Evolutionary conservation across 2,797 vertebrate species (phyloP).

Genomic region (Pseudochirops cupreus): DNA sequence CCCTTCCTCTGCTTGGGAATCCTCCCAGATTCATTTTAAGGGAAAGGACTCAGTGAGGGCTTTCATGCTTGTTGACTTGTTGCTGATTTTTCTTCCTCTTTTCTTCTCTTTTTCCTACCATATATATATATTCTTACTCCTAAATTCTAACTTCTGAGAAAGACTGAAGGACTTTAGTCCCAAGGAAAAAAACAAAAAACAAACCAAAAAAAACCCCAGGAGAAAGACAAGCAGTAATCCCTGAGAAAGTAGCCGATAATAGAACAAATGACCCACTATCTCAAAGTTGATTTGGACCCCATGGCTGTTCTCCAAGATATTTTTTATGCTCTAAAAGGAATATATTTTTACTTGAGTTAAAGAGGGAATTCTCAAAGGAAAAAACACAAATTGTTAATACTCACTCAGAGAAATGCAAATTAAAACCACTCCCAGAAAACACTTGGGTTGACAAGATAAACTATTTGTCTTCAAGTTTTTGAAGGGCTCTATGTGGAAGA

Average conservation of each 20-base stretch:
- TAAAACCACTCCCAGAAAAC: background rate
- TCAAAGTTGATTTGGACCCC: background rate
- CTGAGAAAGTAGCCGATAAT: background rate
- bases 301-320: background rate
- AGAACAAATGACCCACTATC: background rate
- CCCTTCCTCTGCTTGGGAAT: background rate
- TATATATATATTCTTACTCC: background rate
- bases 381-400: background rate
- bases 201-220: background rate
- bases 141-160: background rate
- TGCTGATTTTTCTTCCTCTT: background rate
- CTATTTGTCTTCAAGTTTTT: background rate
- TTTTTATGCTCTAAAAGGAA: background rate
- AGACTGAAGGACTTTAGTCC: background rate
- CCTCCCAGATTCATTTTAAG: background rate
- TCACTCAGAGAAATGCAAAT: background rate
- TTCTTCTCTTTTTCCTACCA: background rate
- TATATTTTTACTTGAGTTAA: background rate
- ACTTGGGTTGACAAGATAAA: background rate
- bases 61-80: background rate
- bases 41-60: background rate
- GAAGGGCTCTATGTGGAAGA: background rate
- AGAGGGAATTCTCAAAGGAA: background rate
- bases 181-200: background rate
- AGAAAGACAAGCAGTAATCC: background rate